Base-by-base conservation (phyloP, 2,888 invertebrate species). In the Drosophila siamana region DNA sequence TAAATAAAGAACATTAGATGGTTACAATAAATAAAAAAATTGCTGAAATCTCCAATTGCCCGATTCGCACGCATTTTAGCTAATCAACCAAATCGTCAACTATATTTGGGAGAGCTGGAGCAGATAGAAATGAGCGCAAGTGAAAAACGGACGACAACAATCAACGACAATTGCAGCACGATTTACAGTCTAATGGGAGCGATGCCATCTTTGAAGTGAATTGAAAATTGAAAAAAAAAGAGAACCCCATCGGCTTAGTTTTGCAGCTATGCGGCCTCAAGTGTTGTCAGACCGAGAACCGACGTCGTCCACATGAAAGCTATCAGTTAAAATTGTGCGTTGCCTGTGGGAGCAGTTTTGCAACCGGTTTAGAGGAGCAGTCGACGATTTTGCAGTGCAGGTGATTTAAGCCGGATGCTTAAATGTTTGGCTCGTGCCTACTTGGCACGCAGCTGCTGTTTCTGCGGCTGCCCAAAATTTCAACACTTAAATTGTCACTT, bases 81-180 rank as follows among this genome's bases (percentile, higher is more conserved):
- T 69, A 75, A 75, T 72, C 73, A 68, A 51, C 52, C 50, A 52
- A 48, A 43, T 41, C 46, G 24, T 55, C 30, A 9, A 44, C 22
- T 36, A 60, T 41, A 51, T 57, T 74, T 59, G 47, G 28, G 36
- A n/a, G 55, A 26, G 26, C 6, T 26, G 7, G 26, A 26, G 30
- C 38, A 74, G 61, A 56, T 71, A 46, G 57, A 54, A 73, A 65
- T 48, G 54, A 66, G 60, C 47, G 54, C 47, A 61, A 66, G 56
- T 61, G 11, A 33, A 57, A 48, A 67, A 68, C 69, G 72, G 73
- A 86, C 77, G 79, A 82, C 74, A 69, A 54, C 81, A 88, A 88
- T 85, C 85, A 84, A 80, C 74, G 78, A 74, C 86, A 86, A 87
- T 86, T 86, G 87, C 65, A 59, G 72, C 75, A 79, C 85, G 79